phyloP scores from a whole-genome alignment of 2,888 invertebrate genomes.

The Invenusta paracnida region DNA sequence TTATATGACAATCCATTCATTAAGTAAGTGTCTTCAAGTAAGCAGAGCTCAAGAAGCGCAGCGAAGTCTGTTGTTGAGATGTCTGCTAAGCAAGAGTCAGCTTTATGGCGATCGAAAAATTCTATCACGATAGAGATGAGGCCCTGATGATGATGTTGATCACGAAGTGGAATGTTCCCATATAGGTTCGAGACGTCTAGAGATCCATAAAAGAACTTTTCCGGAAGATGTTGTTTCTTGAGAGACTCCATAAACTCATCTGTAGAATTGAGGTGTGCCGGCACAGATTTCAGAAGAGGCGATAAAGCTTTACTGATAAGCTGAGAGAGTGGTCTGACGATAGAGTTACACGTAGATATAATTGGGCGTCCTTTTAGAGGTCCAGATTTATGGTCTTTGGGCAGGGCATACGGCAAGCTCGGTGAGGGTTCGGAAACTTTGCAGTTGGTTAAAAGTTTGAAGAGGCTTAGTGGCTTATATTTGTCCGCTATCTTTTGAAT shows the following conservation, averaged over 20 bases:
- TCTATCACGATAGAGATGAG: not conserved
- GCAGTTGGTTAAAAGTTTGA: not conserved
- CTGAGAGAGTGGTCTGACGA: slow-evolving; percentile 6
- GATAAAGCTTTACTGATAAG: not conserved
- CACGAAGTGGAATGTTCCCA: not conserved
- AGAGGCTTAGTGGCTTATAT: not conserved
- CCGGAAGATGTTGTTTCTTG: not conserved
- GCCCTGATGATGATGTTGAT: no score
- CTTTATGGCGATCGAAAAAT: not conserved
- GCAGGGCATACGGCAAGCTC: not conserved
- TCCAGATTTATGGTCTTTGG: slow-evolving; percentile 15
- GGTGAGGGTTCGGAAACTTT: slow-evolving; percentile 11
- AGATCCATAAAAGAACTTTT: not conserved
- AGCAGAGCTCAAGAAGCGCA: not conserved
- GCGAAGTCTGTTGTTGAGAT: not conserved
- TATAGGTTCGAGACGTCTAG: not conserved
- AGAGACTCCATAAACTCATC: not conserved
- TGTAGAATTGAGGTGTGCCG: not conserved
- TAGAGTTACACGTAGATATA: not conserved
- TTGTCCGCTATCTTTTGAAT: not conserved
- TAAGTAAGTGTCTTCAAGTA: not conserved
- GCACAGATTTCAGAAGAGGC: not conserved
- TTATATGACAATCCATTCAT: not conserved
- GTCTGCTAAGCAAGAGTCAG: not conserved
- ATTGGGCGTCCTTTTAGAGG: slow-evolving; percentile 1